phyloP scores from a whole-genome alignment of 2,797 vertebrate species.

The Acanthurus leucopareius region DNA sequence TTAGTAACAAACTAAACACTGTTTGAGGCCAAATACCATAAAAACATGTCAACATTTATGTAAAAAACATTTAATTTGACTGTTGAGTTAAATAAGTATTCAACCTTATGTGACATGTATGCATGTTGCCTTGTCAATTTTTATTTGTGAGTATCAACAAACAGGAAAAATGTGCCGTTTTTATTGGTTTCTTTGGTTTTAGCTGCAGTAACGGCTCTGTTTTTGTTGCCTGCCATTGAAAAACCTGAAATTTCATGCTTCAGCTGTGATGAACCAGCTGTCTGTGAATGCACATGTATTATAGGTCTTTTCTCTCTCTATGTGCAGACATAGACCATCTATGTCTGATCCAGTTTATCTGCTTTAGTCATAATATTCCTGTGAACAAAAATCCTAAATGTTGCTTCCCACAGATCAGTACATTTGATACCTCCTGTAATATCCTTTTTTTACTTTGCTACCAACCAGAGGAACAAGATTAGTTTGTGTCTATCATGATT shows the following conservation, averaged over 20 bases:
- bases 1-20: not conserved
- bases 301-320: too few species aligned
- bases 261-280: not conserved
- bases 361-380: not conserved
- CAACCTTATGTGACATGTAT: not conserved
- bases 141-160: not conserved
- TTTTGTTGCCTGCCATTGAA: not conserved
- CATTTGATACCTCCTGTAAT: not conserved
- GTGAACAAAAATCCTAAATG: not conserved
- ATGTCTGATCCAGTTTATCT: not conserved
- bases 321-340: not conserved
- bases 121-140: not conserved
- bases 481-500: not conserved
- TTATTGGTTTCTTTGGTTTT: not conserved
- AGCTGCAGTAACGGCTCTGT: not conserved
- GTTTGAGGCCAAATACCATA: not conserved
- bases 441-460: not conserved
- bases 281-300: not conserved
- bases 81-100: slow-evolving; percentile 2
- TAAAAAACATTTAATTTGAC: not conserved
- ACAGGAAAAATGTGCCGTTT: not conserved
- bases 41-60: slow-evolving; percentile 6
- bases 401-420: not conserved
- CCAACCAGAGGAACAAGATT: not conserved
- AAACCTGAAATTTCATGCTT: not conserved